A percentile compares a stretch with the other conserved stretches of the same genome.
phyloP scores from a whole-genome alignment of 2,888 invertebrate genomes.

The Callyntrura sp. region DNA sequence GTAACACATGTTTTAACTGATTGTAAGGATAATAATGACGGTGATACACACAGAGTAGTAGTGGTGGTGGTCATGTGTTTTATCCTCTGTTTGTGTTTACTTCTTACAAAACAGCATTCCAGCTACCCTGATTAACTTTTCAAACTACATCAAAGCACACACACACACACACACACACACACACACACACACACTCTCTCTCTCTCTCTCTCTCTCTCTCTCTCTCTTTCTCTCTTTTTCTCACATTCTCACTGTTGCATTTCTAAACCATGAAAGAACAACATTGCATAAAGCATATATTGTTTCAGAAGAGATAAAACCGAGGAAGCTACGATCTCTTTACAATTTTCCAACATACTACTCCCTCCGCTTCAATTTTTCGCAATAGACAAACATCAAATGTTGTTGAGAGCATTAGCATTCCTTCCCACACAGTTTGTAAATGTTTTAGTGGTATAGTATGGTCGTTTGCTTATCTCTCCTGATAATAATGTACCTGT shows the following conservation, averaged over 20 bases:
- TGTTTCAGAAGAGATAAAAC: too few species aligned
- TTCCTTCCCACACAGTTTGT: conserved; percentile 12
- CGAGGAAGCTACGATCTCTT: too few species aligned
- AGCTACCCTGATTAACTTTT: background rate
- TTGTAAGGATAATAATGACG: background rate
- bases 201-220: too few species aligned
- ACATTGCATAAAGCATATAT: background rate
- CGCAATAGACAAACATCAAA: conserved; percentile 16
- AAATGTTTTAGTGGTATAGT: background rate
- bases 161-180: too few species aligned
- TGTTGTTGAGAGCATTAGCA: background rate
- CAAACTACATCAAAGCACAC: too few species aligned
- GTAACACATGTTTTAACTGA: conserved; percentile 1
- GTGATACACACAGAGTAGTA: background rate
- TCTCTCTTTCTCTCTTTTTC: background rate
- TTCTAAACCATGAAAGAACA: background rate
- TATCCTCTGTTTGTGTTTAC: background rate
- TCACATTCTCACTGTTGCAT: background rate
- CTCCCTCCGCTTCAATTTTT: conserved; percentile 8
- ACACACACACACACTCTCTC: too few species aligned
- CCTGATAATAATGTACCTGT: conserved; percentile 8
- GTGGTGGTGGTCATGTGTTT: conserved; percentile 14
- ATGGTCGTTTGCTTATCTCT: background rate
- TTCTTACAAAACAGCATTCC: background rate
- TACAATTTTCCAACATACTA: background rate